Evolutionary conservation across 2,113 vertebrate genomes (phyloP), one percentile per base, ranked within the genome.

Genomic region (Dromaius novaehollandiae): DNA sequence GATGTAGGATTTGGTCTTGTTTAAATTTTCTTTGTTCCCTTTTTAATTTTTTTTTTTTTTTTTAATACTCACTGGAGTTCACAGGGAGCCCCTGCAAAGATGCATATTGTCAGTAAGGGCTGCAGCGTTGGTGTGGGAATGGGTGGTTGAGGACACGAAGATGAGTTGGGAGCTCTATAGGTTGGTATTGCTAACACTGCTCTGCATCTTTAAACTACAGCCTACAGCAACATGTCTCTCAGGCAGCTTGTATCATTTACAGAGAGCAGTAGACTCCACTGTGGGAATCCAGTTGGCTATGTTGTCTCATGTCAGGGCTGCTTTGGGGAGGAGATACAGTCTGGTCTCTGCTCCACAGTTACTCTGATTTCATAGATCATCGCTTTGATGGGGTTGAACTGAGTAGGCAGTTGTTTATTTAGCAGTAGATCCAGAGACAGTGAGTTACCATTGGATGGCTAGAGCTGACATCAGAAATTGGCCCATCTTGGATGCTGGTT

Each of bases 401-500:
- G 26, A 44, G 40, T 20, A 12, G 28, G 42, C 26, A 18, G 21
- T 11, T 15, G 5, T 73, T 77, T 70, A 40, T 87, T 61, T 16
- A 25, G 11, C 50, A 13, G 44, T 20, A 16, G 10, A 36, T 88
- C 60, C 3, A 1, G 18, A 15, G 18, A 11, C 4, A 7, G 13
- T 0, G 50, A 89, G 65, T 60, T 91, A 17, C 13, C 1, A 0
- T 40, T n/a, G 48, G 6, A 21, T 6, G 70, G 22, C 1, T 2
- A 71, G 21, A 1, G 8, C 24, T 7, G 32, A 11, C 18, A 30
- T 48, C 55, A 38, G 58, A 34, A 34, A 82, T 46, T 48, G 32
- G 66, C 48, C 65, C 56, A 8, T 61, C 53, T n/a, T 48, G 63
- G 78, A 2, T 51, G 9, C 0, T 0, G 1, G 2, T 40, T 68